These are phyloP conservation scores for Brachionus sp. DNA, from an alignment of 1,140 invertebrate genomes.

Conservation along the genomic window DNA sequence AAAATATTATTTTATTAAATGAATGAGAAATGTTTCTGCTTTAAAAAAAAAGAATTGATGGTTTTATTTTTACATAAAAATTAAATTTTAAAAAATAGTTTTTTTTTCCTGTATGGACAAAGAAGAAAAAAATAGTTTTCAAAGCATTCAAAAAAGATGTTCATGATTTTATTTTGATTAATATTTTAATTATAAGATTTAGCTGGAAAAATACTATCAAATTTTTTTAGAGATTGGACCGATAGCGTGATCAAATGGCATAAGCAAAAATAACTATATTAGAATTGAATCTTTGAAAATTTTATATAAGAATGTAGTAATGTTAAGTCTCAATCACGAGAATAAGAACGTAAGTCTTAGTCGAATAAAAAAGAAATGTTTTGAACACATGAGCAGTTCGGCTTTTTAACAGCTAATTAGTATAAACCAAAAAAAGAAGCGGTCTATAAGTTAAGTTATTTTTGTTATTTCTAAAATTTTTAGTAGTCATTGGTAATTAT, in stretches of 20 bases:
- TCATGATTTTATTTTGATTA: too few species aligned
- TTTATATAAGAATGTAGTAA: background rate
- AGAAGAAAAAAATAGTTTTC: too few species aligned
- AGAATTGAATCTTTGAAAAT: too few species aligned
- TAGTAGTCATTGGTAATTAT: background rate
- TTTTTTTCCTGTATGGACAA: too few species aligned
- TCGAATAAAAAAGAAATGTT: background rate
- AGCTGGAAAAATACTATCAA: background rate
- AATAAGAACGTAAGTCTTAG: background rate
- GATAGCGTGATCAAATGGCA: background rate
- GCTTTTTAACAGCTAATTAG: background rate
- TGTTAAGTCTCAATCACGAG: background rate
- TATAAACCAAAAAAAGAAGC: background rate
- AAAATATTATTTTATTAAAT: too few species aligned
- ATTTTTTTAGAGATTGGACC: background rate
- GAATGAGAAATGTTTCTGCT: too few species aligned
- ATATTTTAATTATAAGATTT: background rate
- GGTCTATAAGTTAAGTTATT: background rate
- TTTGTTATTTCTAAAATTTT: background rate
- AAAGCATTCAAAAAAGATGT: too few species aligned
- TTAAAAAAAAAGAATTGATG: too few species aligned
- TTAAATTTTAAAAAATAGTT: too few species aligned
- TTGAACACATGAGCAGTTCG: background rate
- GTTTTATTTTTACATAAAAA: too few species aligned
- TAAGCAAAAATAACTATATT: background rate